Percentiles rank a stretch among this genome's conserved stretches.
Conservation (phyloP, 2,113 vertebrate genomes). For the Crotalus horridus region DNA sequence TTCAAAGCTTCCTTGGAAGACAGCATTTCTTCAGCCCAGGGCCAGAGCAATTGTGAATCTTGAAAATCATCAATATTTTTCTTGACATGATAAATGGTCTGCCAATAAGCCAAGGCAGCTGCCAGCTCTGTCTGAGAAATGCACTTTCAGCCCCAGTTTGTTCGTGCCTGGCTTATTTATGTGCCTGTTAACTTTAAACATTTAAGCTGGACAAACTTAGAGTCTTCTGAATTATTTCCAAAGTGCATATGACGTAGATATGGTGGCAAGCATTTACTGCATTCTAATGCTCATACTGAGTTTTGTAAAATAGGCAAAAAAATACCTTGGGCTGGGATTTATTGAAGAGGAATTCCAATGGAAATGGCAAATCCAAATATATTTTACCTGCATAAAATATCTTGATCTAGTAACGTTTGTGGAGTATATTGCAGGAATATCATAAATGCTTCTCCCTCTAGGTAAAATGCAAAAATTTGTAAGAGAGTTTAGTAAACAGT, state of each 20-base stretch:
- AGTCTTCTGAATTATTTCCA: background rate
- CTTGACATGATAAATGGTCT: constrained; percentile 77
- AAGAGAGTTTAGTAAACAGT: background rate
- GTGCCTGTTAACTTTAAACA: constrained; percentile 56
- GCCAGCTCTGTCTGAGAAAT: constrained; percentile 68
- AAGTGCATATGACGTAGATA: background rate
- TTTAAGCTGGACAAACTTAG: constrained; percentile 24
- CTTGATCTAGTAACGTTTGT: background rate
- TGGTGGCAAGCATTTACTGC: background rate
- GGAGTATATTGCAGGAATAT: background rate
- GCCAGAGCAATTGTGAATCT: constrained; percentile 54
- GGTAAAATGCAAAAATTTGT: background rate
- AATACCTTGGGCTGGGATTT: background rate
- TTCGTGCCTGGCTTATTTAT: constrained; percentile 66
- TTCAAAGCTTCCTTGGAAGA: constrained; percentile 57
- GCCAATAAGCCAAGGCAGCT: constrained; percentile 74
- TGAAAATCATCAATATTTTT: constrained; percentile 72
- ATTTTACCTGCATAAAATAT: background rate
- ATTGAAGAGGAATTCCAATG: background rate
- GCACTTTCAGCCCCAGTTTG: constrained; percentile 57
- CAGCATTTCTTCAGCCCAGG: constrained; percentile 61
- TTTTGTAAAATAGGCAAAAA: background rate
- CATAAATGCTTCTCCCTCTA: background rate
- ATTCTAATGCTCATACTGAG: background rate
- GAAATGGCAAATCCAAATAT: background rate